Evolutionary conservation across 2,888 invertebrate species (phyloP), one percentile per base, ranked within the genome.

Genomic region (Synergus gifuensis): DNA sequence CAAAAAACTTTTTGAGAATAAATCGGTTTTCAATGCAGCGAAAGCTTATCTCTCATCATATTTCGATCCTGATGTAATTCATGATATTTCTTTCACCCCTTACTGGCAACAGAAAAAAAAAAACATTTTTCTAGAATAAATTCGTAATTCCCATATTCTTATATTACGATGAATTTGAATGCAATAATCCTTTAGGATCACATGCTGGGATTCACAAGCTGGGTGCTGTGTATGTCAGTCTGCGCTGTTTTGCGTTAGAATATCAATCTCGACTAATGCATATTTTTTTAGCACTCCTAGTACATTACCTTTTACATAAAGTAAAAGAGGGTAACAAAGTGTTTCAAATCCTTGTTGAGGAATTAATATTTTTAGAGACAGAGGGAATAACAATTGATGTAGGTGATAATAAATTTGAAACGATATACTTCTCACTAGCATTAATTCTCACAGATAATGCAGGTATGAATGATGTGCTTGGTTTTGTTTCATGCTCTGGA

Each of bases 191-290:
- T 16, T n/a, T 58, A 49, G 80, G 80, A n/a, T 78, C 81, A 4
- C 78, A 81, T 77, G 36, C 78, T 12, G 78, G 78, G 11, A 40
- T 79, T 40, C 42, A 79, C 22, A 79, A 81, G 76, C 28, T 79
- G 42, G 78, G 49, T 8, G 8, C 79, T n/a, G 76, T 81, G 2
- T 79, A 81, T 76, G 14, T 79, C 22, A 69, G 78, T 76, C 64
- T 81, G 73, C 77, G 18, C 60, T 73, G 28, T 66, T 81, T 49
- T 76, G 77, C 28, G 58, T 42, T 76, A 79, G 77, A 58, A 58
- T 58, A 77, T 49, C 28, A 73, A 46, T 73, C 46, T 54, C 28
- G 36, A 77, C 63, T n/a, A 66, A 49, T n/a, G 40, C 66, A 18
- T 49, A 66, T 36, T 77, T 77, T 58, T 58, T 58, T 58, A 58